These are phyloP conservation scores for Harpegnathos saltator DNA, from an alignment of 1,140 invertebrate genomes.

Conservation along the genomic window DNA sequence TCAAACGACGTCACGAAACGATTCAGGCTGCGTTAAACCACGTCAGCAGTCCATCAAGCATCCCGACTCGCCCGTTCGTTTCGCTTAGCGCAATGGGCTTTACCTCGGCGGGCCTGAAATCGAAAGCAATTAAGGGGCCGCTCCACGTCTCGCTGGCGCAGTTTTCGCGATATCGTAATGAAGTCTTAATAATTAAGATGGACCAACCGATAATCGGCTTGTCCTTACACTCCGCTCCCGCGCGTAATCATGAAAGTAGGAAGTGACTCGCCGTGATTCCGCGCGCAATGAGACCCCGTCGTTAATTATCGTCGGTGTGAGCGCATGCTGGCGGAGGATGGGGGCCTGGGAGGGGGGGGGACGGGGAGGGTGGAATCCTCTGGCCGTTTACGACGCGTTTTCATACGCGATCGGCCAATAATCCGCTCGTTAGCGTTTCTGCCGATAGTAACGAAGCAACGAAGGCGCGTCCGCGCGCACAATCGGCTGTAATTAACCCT, in stretches of 20 bases:
- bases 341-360: not conserved
- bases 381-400: slow-evolving; percentile 39
- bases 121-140: slow-evolving; percentile 42
- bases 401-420: slow-evolving; percentile 71
- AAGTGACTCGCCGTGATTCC: slow-evolving; percentile 74
- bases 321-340: not conserved
- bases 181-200: slow-evolving; percentile 70
- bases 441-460: slow-evolving; percentile 68
- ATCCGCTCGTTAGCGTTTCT: slow-evolving; percentile 76
- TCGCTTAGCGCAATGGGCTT: slow-evolving; percentile 45
- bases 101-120: slow-evolving; percentile 46
- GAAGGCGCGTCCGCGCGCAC: slow-evolving; percentile 67
- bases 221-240: slow-evolving; percentile 63
- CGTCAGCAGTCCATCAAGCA: slow-evolving; percentile 16
- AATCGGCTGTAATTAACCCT: slow-evolving; percentile 80
- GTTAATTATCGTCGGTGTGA: slow-evolving; percentile 68
- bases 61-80: slow-evolving; percentile 23
- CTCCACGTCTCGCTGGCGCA: slow-evolving; percentile 19
- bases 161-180: slow-evolving; percentile 47
- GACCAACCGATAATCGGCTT: slow-evolving; percentile 63
- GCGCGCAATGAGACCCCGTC: slow-evolving; percentile 59
- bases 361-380: not conserved
- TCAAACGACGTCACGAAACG: not conserved
- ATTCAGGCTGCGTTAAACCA: too few relatives aligned
- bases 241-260: slow-evolving; percentile 76